These are phyloP conservation scores for Serranus cabrilla DNA, from an alignment of 2,797 vertebrate species.

Conservation along the genomic window DNA sequence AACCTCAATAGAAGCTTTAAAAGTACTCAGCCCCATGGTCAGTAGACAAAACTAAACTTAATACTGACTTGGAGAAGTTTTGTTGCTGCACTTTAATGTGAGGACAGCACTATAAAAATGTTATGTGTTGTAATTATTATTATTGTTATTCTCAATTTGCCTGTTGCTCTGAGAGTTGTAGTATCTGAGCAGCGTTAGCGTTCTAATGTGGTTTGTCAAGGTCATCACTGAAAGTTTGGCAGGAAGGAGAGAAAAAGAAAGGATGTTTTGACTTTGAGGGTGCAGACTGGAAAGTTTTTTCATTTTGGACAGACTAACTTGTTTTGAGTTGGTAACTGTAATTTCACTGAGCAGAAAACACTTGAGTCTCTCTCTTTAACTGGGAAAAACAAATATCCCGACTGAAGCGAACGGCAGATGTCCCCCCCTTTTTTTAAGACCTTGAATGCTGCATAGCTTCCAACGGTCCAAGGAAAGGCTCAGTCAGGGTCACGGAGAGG, in stretches of 20 bases:
- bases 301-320: not conserved
- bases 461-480: conserved; percentile 39
- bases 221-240: not conserved
- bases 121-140: too few relatives aligned
- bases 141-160: not conserved
- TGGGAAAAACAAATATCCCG: conserved; percentile 11
- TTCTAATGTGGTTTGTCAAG: not conserved
- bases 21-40: not conserved
- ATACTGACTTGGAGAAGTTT: not conserved
- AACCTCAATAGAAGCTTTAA: too few relatives aligned
- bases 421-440: conserved; percentile 4
- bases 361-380: not conserved
- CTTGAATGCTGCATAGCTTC: conserved; percentile 47
- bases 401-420: not conserved
- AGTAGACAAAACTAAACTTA: not conserved
- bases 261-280: conserved; percentile 45
- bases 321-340: conserved; percentile 34
- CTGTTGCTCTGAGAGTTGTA: not conserved
- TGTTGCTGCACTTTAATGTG: not conserved
- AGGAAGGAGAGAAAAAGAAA: not conserved
- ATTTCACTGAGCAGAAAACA: conserved; percentile 3
- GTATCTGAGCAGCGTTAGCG: not conserved
- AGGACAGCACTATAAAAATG: too few relatives aligned
- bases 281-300: conserved; percentile 24
- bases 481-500: conserved; percentile 80